A percentile compares a stretch with the other conserved stretches of the same genome.
Evolutionary conservation across 2,888 invertebrate genomes (phyloP).

Genomic region (Metellina segmentata): DNA sequence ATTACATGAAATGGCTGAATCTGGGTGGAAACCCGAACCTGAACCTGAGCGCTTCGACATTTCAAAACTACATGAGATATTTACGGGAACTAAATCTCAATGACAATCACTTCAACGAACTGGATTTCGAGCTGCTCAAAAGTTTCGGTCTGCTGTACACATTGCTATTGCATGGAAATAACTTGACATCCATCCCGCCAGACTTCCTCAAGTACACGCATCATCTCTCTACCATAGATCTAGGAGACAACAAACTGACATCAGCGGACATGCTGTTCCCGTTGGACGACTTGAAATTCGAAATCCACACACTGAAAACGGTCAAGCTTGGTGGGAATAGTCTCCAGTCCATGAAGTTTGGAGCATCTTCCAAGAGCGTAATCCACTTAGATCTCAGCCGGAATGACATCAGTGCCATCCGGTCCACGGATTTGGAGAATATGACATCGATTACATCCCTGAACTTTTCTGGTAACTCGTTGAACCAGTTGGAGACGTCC

Average conservation of each 20-base stretch:
- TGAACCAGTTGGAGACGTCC: neutral
- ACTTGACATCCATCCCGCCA: neutral
- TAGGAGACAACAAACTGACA: neutral
- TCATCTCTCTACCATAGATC: neutral
- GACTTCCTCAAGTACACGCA: neutral
- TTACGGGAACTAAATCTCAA: neutral
- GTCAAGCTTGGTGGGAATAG: slow-evolving; percentile 6
- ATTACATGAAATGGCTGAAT: neutral
- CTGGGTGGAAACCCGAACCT: slow-evolving; percentile 33
- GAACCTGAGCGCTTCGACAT: neutral
- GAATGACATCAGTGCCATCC: neutral
- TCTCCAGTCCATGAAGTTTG: neutral
- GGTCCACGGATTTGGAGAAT: neutral
- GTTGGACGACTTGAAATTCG: neutral
- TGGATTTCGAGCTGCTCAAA: slow-evolving; percentile 18
- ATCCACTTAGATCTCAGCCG: slow-evolving; percentile 18
- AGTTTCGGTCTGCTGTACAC: neutral
- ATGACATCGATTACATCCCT: neutral
- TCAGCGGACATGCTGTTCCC: slow-evolving; percentile 15
- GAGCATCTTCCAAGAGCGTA: neutral
- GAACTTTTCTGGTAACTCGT: slow-evolving; percentile 21
- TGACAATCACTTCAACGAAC: neutral
- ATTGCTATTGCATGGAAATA: slow-evolving; percentile 14
- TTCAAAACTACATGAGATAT: neutral
- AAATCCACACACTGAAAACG: neutral